Evolutionary conservation across 2,113 vertebrate species (phyloP), one percentile per base, ranked within the genome.

Genomic region (Siniperca chuatsi): DNA sequence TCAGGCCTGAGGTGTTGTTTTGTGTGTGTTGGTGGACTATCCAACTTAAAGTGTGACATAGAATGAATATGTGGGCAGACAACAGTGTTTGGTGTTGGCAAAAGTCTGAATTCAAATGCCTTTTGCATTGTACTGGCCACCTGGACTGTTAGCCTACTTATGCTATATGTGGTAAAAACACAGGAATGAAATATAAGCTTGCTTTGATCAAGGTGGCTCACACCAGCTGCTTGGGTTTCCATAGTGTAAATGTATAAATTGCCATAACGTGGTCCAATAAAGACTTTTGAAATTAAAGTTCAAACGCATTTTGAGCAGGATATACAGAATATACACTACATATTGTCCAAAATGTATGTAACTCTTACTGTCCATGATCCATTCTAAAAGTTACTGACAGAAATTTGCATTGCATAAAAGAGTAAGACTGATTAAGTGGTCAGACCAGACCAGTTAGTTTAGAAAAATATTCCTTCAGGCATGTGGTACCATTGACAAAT

Each of bases 61-160:
- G 48, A 86, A 80, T 72, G 29, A 75, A 84, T 82, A 68, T 78
- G 87, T 86, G 75, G 91, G 89, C 35, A 80, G 89, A 78, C 33
- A 68, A 79, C 74, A 64, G 46, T 77, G 54, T 84, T 29, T 86
- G 40, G 42, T 72, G 74, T 68, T 81, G 69, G 58, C 48, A 76
- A 78, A 84, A 66, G 40, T 72, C 46, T 61, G 13, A 67, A 82
- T 58, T 82, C 21, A 73, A 62, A 79, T 70, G 66, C 16, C 60
- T 66, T 86, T 71, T 76, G 8, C 37, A 69, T 68, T 82, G 57
- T 61, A 78, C 52, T 54, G 44, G 44, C 91, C 91, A 92, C 91
- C 89, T 90, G 87, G 79, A 74, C 79, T 71, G 81, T 73, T 54
- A 70, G 50, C 64, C 67, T 50, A 52, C 29, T 75, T 58, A 55